Evolutionary conservation across 2,113 vertebrate genomes (phyloP).

Genomic region (Morone saxatilis): DNA sequence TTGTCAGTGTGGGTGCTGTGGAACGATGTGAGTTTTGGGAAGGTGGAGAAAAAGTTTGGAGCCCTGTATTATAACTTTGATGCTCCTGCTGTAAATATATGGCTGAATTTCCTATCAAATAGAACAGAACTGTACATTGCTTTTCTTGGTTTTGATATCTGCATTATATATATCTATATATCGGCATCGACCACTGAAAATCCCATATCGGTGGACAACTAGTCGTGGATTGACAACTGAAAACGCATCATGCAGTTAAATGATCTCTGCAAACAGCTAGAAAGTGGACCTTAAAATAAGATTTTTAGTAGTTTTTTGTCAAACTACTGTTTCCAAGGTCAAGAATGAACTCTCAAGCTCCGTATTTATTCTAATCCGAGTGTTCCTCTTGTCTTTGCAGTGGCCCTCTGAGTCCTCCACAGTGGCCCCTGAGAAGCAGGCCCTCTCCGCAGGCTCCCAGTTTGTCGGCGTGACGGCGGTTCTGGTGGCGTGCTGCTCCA

Average conservation of each 20-base stretch:
- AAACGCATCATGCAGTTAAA: background rate
- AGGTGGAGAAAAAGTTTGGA: too few species aligned
- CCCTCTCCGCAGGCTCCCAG: constrained; percentile 89
- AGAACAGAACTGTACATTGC: too few species aligned
- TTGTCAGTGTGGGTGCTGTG: too few species aligned
- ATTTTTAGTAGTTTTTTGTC: background rate
- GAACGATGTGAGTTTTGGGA: too few species aligned
- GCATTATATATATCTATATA: too few species aligned
- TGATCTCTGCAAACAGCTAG: background rate
- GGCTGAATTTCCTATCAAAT: too few species aligned
- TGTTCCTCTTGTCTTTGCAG: constrained; percentile 74
- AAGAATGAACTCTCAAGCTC: background rate
- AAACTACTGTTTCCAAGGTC: background rate
- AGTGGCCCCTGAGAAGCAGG: constrained; percentile 80
- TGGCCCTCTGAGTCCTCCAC: constrained; percentile 90
- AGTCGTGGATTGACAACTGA: too few species aligned
- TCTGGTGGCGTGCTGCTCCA: constrained; percentile 95
- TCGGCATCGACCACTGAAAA: too few species aligned
- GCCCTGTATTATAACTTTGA: too few species aligned
- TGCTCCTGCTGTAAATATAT: too few species aligned
- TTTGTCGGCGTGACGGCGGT: constrained; percentile 93
- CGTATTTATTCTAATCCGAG: background rate
- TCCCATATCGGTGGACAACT: too few species aligned
- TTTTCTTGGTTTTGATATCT: too few species aligned
- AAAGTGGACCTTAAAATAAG: background rate